Percentiles rank a stretch among this genome's conserved stretches.
Conservation (phyloP, 1,140 invertebrate genomes). For the Pseudomyrmex pallidus region DNA sequence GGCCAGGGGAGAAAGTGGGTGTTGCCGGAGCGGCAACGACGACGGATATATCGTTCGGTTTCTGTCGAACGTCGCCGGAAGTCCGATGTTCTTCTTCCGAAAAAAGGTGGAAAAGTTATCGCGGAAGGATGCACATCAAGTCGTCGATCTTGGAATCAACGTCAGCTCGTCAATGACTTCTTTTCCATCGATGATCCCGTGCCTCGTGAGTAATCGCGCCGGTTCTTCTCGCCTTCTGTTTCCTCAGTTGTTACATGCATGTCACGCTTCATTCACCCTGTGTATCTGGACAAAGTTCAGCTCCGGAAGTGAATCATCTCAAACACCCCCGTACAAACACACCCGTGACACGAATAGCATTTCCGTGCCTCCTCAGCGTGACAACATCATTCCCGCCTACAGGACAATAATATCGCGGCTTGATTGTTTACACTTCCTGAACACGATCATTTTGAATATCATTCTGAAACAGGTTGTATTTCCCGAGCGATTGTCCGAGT, state of each 20-base stretch:
- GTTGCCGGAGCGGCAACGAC: conserved; percentile 68
- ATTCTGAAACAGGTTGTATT: neutral
- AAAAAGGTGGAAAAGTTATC: neutral
- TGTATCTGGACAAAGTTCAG: neutral
- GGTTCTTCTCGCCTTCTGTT: neutral
- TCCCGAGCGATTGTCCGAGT: neutral
- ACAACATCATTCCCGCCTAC: no score
- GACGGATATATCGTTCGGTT: conserved; percentile 45
- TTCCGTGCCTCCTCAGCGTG: no score
- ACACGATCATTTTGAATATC: neutral
- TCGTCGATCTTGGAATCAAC: conserved; percentile 54
- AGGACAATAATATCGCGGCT: neutral
- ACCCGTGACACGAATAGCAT: no score
- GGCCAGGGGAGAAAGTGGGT: conserved; percentile 76
- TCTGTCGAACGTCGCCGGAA: conserved; percentile 47
- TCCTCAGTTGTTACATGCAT: neutral
- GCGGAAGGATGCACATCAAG: conserved; percentile 65
- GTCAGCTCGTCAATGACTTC: conserved; percentile 45
- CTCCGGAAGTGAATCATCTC: neutral
- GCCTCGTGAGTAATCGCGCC: conserved; percentile 61
- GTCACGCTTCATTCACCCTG: conserved; percentile 5
- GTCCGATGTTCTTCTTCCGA: neutral
- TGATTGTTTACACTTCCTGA: neutral
- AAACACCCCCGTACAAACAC: neutral
- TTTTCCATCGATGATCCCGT: conserved; percentile 49